phyloP scores from a whole-genome alignment of 2,888 invertebrate genomes.

The Cantharis lateralis region DNA sequence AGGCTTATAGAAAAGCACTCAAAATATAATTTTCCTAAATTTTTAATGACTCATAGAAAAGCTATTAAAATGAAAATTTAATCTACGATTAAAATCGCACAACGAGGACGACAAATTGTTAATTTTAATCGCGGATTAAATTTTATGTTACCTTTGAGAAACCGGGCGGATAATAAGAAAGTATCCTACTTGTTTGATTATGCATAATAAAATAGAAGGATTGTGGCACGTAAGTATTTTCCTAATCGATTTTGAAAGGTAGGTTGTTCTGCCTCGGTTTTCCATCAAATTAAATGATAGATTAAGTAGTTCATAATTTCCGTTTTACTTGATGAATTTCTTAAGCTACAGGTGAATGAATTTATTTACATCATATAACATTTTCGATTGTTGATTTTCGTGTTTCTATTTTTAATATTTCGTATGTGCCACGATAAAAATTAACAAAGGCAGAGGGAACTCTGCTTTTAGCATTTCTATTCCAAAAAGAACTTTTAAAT shows the following conservation, averaged over 20 bases:
- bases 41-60: not conserved
- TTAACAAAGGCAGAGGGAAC: no score
- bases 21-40: not conserved
- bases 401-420: not conserved
- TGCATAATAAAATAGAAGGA: not conserved
- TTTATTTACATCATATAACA: not conserved
- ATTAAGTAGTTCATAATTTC: not conserved
- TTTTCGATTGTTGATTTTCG: not conserved
- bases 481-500: no score
- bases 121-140: no score
- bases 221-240: not conserved
- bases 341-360: not conserved
- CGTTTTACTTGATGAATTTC: not conserved
- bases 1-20: not conserved
- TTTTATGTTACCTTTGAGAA: no score
- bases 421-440: no score
- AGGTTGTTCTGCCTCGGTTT: not conserved
- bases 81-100: no score
- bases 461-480: no score
- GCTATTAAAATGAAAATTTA: not conserved
- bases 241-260: not conserved
- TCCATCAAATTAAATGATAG: not conserved
- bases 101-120: no score
- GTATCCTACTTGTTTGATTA: no score
- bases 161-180: no score